Conservation (phyloP, 2,113 vertebrate genomes). For the Rissa tridactyla region DNA sequence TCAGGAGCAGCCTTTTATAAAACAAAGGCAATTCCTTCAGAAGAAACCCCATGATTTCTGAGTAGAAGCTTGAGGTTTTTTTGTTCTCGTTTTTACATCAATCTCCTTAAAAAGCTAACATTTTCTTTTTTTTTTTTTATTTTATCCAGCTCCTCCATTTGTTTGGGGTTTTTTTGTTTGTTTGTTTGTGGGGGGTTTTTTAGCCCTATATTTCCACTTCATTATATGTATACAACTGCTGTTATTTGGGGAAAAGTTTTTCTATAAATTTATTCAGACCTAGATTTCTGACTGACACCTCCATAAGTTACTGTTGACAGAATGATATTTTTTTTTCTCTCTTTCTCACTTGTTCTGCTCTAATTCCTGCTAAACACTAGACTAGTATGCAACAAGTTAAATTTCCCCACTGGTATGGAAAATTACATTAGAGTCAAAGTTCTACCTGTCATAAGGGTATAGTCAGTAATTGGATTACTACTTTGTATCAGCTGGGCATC, state of each 20-base stretch:
- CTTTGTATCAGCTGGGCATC: not conserved
- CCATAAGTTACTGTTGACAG: not conserved
- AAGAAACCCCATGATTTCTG: not conserved
- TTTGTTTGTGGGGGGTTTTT: fast-evolving
- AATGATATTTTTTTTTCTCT: not conserved
- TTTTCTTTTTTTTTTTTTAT: not conserved
- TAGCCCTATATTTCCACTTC: not conserved
- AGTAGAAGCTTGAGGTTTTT: not conserved
- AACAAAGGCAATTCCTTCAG: not conserved
- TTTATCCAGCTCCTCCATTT: not conserved
- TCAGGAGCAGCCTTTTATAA: not conserved
- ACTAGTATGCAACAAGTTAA: not conserved
- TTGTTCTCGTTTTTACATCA: not conserved
- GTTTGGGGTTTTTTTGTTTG: not conserved
- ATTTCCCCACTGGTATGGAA: not conserved
- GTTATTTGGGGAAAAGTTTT: not conserved
- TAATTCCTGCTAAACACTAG: not conserved
- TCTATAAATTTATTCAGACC: not conserved
- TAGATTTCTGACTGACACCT: not conserved
- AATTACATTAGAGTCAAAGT: not conserved
- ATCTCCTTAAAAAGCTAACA: not conserved
- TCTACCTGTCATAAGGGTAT: not conserved
- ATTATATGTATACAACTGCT: not conserved
- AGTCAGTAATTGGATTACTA: not conserved
- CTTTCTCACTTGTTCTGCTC: not conserved